Evolutionary conservation across 1,140 invertebrate species (phyloP).

Genomic region (Drosophila takahashii): DNA sequence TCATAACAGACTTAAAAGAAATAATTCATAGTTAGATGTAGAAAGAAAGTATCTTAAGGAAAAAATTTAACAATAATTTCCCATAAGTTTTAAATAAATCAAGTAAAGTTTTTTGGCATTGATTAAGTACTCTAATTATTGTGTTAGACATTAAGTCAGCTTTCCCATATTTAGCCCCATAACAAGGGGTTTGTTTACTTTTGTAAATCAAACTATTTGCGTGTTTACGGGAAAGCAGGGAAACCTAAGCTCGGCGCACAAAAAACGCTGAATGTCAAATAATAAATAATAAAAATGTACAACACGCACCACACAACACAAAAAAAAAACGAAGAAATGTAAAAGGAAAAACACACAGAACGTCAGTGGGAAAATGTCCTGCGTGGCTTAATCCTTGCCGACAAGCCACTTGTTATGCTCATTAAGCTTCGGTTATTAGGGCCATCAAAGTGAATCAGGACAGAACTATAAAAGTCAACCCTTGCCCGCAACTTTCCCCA

Average conservation of each 20-base stretch:
- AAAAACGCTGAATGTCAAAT: slow-evolving; percentile 50
- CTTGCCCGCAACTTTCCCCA: slow-evolving; percentile 36
- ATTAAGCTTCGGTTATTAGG: slow-evolving; percentile 81
- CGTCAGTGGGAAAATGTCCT: slow-evolving; percentile 28
- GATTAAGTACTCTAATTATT: slow-evolving; percentile 10
- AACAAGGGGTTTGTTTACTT: slow-evolving; percentile 38
- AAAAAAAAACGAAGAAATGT: slow-evolving; percentile 6
- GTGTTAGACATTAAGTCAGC: neutral
- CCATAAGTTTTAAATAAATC: slow-evolving; percentile 15
- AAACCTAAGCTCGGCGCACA: slow-evolving; percentile 8
- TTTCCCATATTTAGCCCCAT: slow-evolving; percentile 25
- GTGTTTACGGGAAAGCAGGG: slow-evolving; percentile 39
- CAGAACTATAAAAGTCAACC: slow-evolving; percentile 80
- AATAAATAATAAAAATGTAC: slow-evolving; percentile 66
- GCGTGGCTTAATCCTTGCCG: slow-evolving; percentile 38
- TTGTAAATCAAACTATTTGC: slow-evolving; percentile 60
- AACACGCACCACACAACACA: slow-evolving; percentile 38
- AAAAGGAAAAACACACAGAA: slow-evolving; percentile 8
- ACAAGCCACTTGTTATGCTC: slow-evolving; percentile 75
- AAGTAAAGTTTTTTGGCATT: slow-evolving; percentile 2
- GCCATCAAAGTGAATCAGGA: slow-evolving; percentile 80
- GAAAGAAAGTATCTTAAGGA: no score
- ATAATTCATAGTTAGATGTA: neutral
- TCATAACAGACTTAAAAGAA: neutral
- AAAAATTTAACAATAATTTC: neutral